A percentile compares a stretch with the other conserved stretches of the same genome.
Conservation (phyloP, 2,888 invertebrate genomes). For the Nomada fabriciana region DNA sequence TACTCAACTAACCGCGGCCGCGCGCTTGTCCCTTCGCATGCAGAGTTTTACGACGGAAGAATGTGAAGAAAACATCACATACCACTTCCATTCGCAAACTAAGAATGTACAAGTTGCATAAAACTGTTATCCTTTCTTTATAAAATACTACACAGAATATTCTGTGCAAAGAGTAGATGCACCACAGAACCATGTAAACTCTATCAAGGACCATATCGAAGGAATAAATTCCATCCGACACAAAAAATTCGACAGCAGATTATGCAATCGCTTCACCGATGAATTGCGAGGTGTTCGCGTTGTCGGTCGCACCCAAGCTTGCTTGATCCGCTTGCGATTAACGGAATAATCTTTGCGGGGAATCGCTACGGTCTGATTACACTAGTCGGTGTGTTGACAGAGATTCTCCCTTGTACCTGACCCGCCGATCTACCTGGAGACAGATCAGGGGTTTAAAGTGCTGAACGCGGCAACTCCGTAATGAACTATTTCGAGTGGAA, state of each 20-base stretch:
- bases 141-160: too few species aligned
- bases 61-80: too few species aligned
- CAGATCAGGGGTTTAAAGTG: conserved; percentile 51
- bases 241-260: neutral
- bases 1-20: too few species aligned
- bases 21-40: too few species aligned
- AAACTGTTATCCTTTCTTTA: too few species aligned
- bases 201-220: too few species aligned
- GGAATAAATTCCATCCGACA: too few species aligned
- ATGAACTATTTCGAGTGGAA: conserved; percentile 53
- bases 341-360: conserved; percentile 35
- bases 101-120: too few species aligned
- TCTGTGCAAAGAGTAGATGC: too few species aligned
- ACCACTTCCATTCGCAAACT: too few species aligned
- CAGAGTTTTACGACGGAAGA: too few species aligned
- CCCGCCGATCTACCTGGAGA: conserved; percentile 22
- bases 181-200: too few species aligned
- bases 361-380: conserved; percentile 39
- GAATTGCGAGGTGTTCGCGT: conserved; percentile 5
- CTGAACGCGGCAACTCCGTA: conserved; percentile 26
- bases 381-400: conserved; percentile 38
- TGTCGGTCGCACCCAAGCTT: neutral
- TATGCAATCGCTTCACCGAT: neutral
- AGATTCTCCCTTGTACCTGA: conserved; percentile 14
- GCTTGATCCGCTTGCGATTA: conserved; percentile 27